Evolutionary conservation across 2,113 vertebrate genomes (phyloP).

Genomic region (Entomyzon cyanotis): DNA sequence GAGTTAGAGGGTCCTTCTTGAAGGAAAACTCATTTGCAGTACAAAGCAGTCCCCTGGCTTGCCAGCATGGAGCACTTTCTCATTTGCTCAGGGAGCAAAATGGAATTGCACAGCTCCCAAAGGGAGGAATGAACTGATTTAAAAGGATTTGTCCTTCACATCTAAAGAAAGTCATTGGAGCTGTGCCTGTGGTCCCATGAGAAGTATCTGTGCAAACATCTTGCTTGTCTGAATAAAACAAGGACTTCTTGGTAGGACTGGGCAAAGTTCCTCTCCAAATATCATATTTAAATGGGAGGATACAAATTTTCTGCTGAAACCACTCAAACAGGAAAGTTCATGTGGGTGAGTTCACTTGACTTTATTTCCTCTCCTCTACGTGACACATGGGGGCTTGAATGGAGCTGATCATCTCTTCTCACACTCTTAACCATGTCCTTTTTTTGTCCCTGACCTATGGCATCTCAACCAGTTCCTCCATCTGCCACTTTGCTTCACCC

Average conservation of each 20-base stretch:
- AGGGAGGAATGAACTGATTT: not conserved
- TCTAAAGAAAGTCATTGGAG: not conserved
- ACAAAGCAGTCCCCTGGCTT: not conserved
- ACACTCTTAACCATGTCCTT: rapidly evolving
- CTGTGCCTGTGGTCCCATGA: not conserved
- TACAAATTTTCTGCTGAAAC: not conserved
- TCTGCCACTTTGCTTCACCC: not conserved
- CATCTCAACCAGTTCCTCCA: not conserved
- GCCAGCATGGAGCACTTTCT: rapidly evolving
- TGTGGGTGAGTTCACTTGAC: not conserved
- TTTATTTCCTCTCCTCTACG: not conserved
- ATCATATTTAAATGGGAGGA: not conserved
- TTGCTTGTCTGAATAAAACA: not conserved
- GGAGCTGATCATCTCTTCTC: not conserved
- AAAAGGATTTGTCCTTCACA: not conserved
- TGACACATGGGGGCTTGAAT: not conserved
- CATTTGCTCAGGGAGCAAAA: not conserved
- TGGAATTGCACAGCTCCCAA: not conserved
- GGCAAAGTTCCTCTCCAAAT: not conserved
- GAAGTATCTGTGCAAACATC: not conserved
- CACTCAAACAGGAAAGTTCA: not conserved
- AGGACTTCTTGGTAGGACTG: not conserved
- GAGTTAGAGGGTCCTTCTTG: not conserved
- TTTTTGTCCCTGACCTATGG: not conserved
- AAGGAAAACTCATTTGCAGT: not conserved